Evolutionary conservation across 2,797 vertebrate species (phyloP), one percentile per base, ranked within the genome.

Genomic region (Premnoplex brunnescens): DNA sequence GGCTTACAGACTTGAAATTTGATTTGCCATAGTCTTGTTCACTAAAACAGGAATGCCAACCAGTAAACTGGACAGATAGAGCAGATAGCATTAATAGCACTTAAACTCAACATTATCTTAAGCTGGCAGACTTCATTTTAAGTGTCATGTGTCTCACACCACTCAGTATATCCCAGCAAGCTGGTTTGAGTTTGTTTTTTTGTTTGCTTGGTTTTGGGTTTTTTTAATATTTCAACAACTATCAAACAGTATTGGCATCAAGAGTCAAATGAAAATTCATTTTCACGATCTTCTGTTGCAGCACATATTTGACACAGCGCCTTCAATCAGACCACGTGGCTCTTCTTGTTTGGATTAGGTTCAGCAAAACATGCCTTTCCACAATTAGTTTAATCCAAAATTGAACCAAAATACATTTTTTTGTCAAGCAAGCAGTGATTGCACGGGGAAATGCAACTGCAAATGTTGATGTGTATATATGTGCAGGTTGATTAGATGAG

Each of bases 101-200:
- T 75, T 84, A 75, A 91, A 72, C 79, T 32, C 28, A 91, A 43
- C 62, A 37, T 34, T 85, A 88, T 72, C 88, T 94, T 91, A 88
- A 59, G 2, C 7, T 59, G 17, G 5, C 11, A 88, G 85, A 59
- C 2, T 81, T 95, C 81, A 93, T 94, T 95, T 96, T 76, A 90
- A 94, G 43, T 36, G 5, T 46, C 54, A 55, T 3, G 3, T 62
- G 51, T 43, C 41, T 73, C 62, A 88, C 7, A 1, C 8, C 39
- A 66, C 49, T 72, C 87, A 51, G 36, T 66, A 32, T 39, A 88
- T 91, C 37, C 66, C 56, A 76, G 64, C 9, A 92, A 85, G 41
- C 16, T 63, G 74, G 79, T 67, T 85, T 30, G 51, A 6, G 14
- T 41, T 41, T 15, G 14, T 73, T 26, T 26, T 26, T 52, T 52